Base-by-base conservation (phyloP, 2,797 vertebrate species). In the Bradypus variegatus region DNA sequence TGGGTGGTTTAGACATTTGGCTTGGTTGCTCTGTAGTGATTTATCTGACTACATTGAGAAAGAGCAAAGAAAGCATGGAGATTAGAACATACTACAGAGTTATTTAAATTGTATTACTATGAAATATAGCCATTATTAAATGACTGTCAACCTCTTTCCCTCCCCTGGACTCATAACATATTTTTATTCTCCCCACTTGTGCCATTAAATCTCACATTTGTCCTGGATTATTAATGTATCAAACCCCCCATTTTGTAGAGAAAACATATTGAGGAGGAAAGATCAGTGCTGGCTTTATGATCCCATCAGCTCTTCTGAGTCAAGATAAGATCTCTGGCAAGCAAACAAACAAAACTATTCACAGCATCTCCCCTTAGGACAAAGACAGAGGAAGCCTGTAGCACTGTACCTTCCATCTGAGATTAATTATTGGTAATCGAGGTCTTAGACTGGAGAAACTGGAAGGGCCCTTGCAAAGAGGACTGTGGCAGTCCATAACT, bases 1-100 rank as follows among this genome's bases (percentile, higher is more conserved):
- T n/a, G n/a, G n/a, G n/a, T n/a, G n/a, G n/a, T n/a, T n/a, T 90
- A 75, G 89, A 85, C 76, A 31, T 72, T 88, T 94, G 96, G 92
- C 94, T 90, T 78, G 81, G 73, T 27, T 58, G 81, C 62, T 94
- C 70, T 64, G 62, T 29, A 78, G 91, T 77, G 95, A 94, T 88
- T 94, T 91, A 94, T 88, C 72, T 88, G 91, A 86, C 92, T 70
- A 86, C 78, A 48, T 5, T 78, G 92, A 94, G 87, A 95, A 91
- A 75, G 7, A 78, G 86, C 80, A 85, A 93, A 92, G 90, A 77
- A 81, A 75, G 36, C 67, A 60, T 8, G 19, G 65, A 84, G 69
- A 65, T 87, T 53, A 89, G 73, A 90, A 73, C 73, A 83, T 69
- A n/a, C 29, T 36, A 31, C 65, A n/a, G 41, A 89, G 82, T 9